A percentile compares a stretch with the other conserved stretches of the same genome.
Conservation (phyloP, 2,113 vertebrate species). For the Xenopus borealis region DNA sequence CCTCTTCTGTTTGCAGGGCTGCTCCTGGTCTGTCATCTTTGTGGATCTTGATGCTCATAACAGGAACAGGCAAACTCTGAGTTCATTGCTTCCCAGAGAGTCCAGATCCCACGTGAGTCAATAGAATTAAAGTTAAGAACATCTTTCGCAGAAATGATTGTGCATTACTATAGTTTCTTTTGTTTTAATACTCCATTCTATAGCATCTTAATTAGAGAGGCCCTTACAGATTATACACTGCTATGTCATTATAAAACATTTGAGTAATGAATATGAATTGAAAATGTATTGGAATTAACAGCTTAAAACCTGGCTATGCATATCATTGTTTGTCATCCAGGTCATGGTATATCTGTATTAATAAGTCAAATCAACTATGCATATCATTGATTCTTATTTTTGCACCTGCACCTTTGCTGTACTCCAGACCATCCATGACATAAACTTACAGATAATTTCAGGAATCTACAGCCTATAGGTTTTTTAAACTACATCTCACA, state of each 20-base stretch:
- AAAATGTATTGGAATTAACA: neutral
- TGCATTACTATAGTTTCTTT: neutral
- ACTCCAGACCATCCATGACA: too few relatives aligned
- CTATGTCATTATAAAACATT: neutral
- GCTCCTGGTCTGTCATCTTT: conserved; percentile 98
- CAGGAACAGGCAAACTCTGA: conserved; percentile 91
- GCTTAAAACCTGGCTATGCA: too few relatives aligned
- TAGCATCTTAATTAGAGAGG: conserved; percentile 5
- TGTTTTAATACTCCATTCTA: neutral
- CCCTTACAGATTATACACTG: neutral
- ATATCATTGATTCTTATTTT: too few relatives aligned
- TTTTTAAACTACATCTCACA: too few relatives aligned
- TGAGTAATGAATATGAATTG: neutral
- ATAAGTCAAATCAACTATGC: too few relatives aligned
- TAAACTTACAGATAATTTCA: too few relatives aligned
- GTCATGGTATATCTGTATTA: too few relatives aligned
- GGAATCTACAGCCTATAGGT: too few relatives aligned
- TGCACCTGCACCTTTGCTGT: too few relatives aligned
- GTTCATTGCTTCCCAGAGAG: conserved; percentile 88
- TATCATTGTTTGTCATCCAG: too few relatives aligned
- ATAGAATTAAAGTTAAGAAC: conserved; percentile 3
- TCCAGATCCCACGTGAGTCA: conserved; percentile 92
- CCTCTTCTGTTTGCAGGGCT: conserved; percentile 73
- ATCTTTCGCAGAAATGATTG: neutral
- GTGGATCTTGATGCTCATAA: conserved; percentile 98